Conservation (phyloP, 2,888 invertebrate species). For the Cheilosia vernalis region DNA sequence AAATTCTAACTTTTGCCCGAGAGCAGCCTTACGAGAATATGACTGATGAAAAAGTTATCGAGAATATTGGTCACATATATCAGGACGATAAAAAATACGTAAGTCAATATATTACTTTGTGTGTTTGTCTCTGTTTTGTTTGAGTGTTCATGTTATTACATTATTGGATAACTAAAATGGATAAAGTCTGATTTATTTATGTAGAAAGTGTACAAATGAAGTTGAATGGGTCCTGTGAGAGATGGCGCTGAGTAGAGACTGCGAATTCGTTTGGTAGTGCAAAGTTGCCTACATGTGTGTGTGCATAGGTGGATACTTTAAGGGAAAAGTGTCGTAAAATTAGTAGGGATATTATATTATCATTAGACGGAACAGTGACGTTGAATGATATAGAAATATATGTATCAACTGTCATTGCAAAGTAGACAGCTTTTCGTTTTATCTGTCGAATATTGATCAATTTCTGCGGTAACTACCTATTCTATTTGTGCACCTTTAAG, state of each 20-base stretch:
- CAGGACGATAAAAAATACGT: constrained; percentile 89
- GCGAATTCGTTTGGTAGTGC: constrained; percentile 19
- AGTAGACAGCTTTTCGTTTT: no score
- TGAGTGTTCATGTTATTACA: constrained; percentile 18
- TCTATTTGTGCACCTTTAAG: no score
- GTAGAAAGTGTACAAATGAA: constrained; percentile 47
- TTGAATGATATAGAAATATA: no score
- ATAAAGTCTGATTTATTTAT: constrained; percentile 62
- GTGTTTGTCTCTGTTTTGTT: constrained; percentile 8
- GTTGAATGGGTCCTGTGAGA: constrained; percentile 56
- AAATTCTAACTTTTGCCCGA: constrained; percentile 91
- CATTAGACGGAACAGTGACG: no score
- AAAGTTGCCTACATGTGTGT: no score
- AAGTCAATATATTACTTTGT: constrained; percentile 79
- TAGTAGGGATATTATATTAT: no score
- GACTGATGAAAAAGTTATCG: constrained; percentile 91
- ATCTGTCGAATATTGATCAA: no score
- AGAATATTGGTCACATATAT: constrained; percentile 91
- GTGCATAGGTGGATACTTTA: no score
- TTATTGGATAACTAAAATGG: constrained; percentile 39
- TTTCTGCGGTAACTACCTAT: no score
- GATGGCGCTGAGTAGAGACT: constrained; percentile 16
- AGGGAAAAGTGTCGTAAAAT: no score
- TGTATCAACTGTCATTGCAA: no score
- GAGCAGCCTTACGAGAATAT: constrained; percentile 92